Conservation (phyloP, 2,797 vertebrate genomes). For the Sandelia bainsii region DNA sequence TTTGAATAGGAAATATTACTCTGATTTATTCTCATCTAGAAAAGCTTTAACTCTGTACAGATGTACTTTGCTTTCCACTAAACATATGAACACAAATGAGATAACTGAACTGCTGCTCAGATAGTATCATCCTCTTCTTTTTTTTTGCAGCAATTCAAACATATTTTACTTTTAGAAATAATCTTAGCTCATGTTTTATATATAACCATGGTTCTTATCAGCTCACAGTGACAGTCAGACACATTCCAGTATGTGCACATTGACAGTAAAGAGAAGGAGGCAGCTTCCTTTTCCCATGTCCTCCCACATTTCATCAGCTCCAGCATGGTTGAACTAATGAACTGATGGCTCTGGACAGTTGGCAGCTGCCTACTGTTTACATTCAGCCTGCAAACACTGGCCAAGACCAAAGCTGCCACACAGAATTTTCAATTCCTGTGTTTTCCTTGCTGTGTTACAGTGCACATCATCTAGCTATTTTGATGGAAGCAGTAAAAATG, state of each 20-base stretch:
- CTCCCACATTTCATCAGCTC: conserved; percentile 56
- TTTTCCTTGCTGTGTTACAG: background rate
- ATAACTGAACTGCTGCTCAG: background rate
- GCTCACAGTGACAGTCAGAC: conserved; percentile 50
- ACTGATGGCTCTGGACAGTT: conserved; percentile 57
- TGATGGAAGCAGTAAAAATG: conserved; percentile 27
- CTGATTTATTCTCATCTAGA: background rate
- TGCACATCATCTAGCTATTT: conserved; percentile 4
- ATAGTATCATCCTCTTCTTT: background rate
- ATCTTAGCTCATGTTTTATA: conserved; percentile 30
- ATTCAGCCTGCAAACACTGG: conserved; percentile 26
- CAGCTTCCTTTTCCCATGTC: conserved; percentile 43
- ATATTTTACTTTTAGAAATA: conserved; percentile 7
- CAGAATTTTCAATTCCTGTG: background rate
- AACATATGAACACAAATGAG: background rate
- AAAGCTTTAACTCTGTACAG: background rate
- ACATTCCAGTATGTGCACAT: conserved; percentile 57
- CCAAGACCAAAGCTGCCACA: conserved; percentile 26
- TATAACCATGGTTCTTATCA: conserved; percentile 25
- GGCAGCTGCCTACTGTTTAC: conserved; percentile 66
- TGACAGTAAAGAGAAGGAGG: conserved; percentile 41
- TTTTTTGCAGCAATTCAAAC: background rate
- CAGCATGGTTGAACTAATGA: conserved; percentile 42
- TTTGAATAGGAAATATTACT: conserved; percentile 20
- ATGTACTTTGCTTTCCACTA: background rate